Evolutionary conservation across 1,140 invertebrate genomes (phyloP), one percentile per base, ranked within the genome.

Genomic region (Papilio xuthus): DNA sequence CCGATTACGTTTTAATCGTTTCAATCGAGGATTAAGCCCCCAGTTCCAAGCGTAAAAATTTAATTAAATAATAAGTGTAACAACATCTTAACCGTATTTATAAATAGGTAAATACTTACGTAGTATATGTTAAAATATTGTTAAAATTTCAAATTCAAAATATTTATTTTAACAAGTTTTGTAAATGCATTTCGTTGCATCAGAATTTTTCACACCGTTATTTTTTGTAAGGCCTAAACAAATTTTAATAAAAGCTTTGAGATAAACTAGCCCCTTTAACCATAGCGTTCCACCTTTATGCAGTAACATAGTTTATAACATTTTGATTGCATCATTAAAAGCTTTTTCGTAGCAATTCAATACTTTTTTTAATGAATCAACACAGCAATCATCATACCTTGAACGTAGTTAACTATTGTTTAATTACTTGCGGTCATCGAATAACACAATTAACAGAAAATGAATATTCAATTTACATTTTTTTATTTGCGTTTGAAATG

Each of bases 1-100:
- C 18, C 50, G 50, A 53, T 53, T 53, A 53, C 50, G n/a, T 20
- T 53, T 53, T 53, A 20, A 53, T 53, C 50, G 50, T 53, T 53
- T 20, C 50, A 53, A 53, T 53, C n/a, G 50, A 53, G 50, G n/a
- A 53, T 53, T 53, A 9, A 20, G 7, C 7, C n/a, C 8, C 50
- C 4, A 20, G 7, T 20, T 20, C 50, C 6, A n/a, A 53, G 18
- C 18, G 1, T 18, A 18, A 47, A 47, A 47, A 18, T 47, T 18
- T 47, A 15, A 4, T 47, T 47, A 47, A 47, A 18, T 53, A 20
- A 53, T 53, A 53, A 53, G 18, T 20, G 9, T 20, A 53, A 53
- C 50, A 53, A 47, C 44, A 13, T 18, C 32, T 37, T 37, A 6
- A 37, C 7, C 7, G 2, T 37, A 37, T 37, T 37, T 6, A 37